Base-by-base conservation (phyloP, 1,140 invertebrate genomes). In the Drosophila bocki region DNA sequence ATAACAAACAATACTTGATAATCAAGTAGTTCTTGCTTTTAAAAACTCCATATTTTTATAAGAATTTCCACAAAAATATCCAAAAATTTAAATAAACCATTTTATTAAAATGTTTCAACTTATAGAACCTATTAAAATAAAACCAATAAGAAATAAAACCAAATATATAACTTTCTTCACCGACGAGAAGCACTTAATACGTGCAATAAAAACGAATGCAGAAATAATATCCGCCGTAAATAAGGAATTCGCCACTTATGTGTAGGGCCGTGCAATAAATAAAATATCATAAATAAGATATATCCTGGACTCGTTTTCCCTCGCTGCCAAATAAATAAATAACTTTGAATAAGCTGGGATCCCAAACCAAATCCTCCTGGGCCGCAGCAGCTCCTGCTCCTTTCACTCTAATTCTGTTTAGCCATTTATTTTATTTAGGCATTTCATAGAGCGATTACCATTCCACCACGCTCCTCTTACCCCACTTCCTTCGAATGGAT, bases 401-500 rank as follows among this genome's bases (percentile, higher is more conserved):
- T 77, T 90, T 90, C 87, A 82, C 70, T 79, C 81, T 90, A 90
- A 90, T 90, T 85, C 78, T 85, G 85, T 90, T 90, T 90, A 85
- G 86, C 67, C 85, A 85, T 90, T 90, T 90, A 90, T 90, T 90
- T 90, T 90, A 90, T 90, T 72, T 90, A 85, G 79, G 85, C 86
- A 76, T 90, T 88, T 90, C 82, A 84, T 84, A 69, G 72, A 58
- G 59, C 47, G 80, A 71, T 74, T 74, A 61, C 68, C 57, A 61
- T 62, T 41, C 69, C 39, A 26, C 45, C 13, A 7, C 8, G 8
- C 42, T 1, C 4, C 42, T 17, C 42, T 12, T 3, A 29, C 39
- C 2, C 63, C 45, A 41, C 42, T 44, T 19, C 50, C 33, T 26
- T 15, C 15, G 50, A 48, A 48, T 63, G 58, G 22, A 26, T 48